phyloP scores from a whole-genome alignment of 2,113 vertebrate genomes.

The Genyomyrus donnyi region DNA sequence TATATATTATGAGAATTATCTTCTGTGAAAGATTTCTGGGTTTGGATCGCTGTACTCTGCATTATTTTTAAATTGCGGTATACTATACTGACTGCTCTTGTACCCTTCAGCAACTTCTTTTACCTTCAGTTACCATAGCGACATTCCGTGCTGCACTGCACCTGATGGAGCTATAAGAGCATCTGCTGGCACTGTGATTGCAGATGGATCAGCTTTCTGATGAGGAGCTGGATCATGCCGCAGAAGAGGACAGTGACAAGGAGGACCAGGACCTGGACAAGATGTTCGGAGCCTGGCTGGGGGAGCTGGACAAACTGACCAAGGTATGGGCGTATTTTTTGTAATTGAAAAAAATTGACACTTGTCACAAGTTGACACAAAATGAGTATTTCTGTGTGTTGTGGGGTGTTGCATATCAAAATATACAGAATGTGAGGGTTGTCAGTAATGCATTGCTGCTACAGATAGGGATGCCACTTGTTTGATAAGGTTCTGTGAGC shows the following conservation, averaged over 20 bases:
- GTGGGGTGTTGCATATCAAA: neutral
- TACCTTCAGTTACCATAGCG: neutral
- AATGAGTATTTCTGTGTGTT: neutral
- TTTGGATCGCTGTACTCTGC: neutral
- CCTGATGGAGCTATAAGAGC: neutral
- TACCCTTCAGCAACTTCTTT: neutral
- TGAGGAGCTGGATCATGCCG: constrained; percentile 93
- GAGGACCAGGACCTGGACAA: constrained; percentile 97
- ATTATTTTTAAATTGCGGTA: neutral
- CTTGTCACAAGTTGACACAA: neutral
- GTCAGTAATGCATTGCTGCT: neutral
- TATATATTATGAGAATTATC: neutral
- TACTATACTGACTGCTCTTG: neutral
- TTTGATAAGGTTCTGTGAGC: neutral
- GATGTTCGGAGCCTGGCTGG: constrained; percentile 98
- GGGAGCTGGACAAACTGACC: constrained; percentile 83
- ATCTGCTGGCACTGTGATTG: constrained; percentile 5
- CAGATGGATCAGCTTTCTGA: constrained; percentile 97
- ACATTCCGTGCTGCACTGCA: neutral
- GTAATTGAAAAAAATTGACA: neutral
- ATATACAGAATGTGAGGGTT: neutral
- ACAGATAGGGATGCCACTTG: neutral
- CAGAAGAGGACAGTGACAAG: constrained; percentile 96
- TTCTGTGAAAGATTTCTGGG: neutral
- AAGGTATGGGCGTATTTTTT: constrained; percentile 49